Percentiles rank a stretch among this genome's conserved stretches.
Evolutionary conservation across 2,888 invertebrate genomes (phyloP).

Genomic region (Chymomyza amoena): DNA sequence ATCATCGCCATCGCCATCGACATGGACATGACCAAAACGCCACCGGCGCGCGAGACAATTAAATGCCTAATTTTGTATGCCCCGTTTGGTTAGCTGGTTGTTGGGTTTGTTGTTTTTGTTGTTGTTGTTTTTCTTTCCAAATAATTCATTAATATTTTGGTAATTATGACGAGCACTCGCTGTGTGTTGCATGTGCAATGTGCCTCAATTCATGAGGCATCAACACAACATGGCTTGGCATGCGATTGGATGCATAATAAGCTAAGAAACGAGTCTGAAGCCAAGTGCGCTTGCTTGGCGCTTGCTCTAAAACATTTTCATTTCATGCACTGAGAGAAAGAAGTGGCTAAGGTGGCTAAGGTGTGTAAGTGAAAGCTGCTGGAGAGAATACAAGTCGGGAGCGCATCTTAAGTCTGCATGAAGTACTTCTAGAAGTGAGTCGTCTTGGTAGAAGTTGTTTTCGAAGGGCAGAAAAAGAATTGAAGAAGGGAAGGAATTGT

Average conservation of each 20-base stretch:
- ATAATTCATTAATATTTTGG: slow-evolving; percentile 78
- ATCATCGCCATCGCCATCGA: not conserved
- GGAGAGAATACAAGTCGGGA: too few relatives aligned
- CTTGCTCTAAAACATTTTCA: not conserved
- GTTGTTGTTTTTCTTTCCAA: slow-evolving; percentile 71
- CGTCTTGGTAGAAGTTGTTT: too few relatives aligned
- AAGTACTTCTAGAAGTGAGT: too few relatives aligned
- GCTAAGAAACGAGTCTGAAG: not conserved
- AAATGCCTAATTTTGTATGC: slow-evolving; percentile 69
- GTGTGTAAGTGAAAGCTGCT: too few relatives aligned
- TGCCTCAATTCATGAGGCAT: not conserved
- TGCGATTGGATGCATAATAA: slow-evolving; percentile 19
- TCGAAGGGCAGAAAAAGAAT: too few relatives aligned
- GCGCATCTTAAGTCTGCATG: too few relatives aligned
- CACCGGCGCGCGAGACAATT: slow-evolving; percentile 56
- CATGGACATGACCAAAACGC: slow-evolving; percentile 14
- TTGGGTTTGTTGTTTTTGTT: slow-evolving; percentile 23
- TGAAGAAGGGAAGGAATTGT: too few relatives aligned
- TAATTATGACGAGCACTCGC: slow-evolving; percentile 73
- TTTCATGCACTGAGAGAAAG: too few relatives aligned
- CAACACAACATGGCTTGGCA: not conserved
- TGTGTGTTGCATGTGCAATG: slow-evolving; percentile 16
- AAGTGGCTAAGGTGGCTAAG: too few relatives aligned
- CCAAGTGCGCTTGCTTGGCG: not conserved
- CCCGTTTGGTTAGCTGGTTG: slow-evolving; percentile 22